Percentiles rank a stretch among this genome's conserved stretches.
Evolutionary conservation across 1,140 invertebrate species (phyloP).

Genomic region (Chlorops oryzae): DNA sequence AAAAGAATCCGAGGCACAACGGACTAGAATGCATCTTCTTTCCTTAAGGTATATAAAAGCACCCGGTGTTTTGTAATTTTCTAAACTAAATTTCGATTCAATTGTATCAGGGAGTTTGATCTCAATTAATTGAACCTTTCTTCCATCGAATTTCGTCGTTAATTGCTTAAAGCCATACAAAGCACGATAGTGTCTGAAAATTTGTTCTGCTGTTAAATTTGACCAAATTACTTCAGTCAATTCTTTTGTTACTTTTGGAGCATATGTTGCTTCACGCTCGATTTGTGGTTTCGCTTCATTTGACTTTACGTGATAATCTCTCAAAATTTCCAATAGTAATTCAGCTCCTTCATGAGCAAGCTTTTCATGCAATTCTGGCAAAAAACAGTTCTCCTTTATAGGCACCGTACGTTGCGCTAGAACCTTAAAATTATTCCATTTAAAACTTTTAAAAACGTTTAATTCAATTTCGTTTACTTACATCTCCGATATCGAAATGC

Average conservation of each 20-base stretch:
- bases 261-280: slow-evolving; percentile 59
- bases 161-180: slow-evolving; percentile 59
- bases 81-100: no score
- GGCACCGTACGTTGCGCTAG: slow-evolving; percentile 59
- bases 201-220: slow-evolving; percentile 53
- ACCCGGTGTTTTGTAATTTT: no score
- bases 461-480: slow-evolving; percentile 16
- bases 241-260: slow-evolving; percentile 60
- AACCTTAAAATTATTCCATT: slow-evolving; percentile 51
- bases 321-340: slow-evolving; percentile 60
- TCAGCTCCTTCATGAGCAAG: slow-evolving; percentile 65
- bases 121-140: slow-evolving; percentile 57
- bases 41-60: slow-evolving; percentile 20
- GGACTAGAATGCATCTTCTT: slow-evolving; percentile 50
- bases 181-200: slow-evolving; percentile 63
- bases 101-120: slow-evolving; percentile 30
- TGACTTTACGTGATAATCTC: slow-evolving; percentile 56
- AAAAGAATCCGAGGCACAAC: slow-evolving; percentile 55
- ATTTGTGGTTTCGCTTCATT: slow-evolving; percentile 56
- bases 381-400: slow-evolving; percentile 58
- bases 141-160: slow-evolving; percentile 55
- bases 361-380: slow-evolving; percentile 60
- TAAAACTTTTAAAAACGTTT: background rate
- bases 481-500: slow-evolving; percentile 77
- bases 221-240: slow-evolving; percentile 61